Evolutionary conservation across 2,888 invertebrate genomes (phyloP), one percentile per base, ranked within the genome.

Genomic region (Anticlea derivata): DNA sequence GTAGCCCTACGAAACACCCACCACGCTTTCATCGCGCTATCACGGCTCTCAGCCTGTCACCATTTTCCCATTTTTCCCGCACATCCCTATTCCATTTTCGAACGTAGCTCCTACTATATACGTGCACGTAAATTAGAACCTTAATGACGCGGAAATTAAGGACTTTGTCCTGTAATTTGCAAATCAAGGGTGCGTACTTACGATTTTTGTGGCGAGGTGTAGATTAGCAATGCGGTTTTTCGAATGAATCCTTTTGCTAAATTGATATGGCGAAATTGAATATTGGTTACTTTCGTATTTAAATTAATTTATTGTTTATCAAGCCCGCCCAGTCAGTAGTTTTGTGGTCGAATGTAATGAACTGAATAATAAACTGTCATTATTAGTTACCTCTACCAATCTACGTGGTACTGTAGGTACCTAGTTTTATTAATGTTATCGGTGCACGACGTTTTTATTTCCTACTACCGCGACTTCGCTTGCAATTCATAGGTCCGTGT

Each of bases 31-130:
- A 83, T 66, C 70, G 75, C 80, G 85, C 86, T 86, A 90, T 88
- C 88, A 88, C 87, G 88, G 85, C 87, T 86, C 84, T 90, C 88
- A 86, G 83, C 77, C 79, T 86, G 87, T 85, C 85, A 85, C 76
- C 85, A 73, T 79, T 84, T 83, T 85, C 82, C 82, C 81, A 83
- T 87, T 90, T 89, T 89, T 87, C 83, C 82, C 80, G 78, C 75
- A 24, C 54, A 50, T 47, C 66, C 61, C 53, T 61, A 26, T 56
- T 58, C 43, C 51, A 49, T 60, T 56, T 58, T 50, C 51, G 64
- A 66, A 63, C 55, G 50, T 38, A 55, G 13, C 34, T 40, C 11
- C 38, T 24, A 5, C 20, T 10, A 8, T 22, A 27, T 24, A 6
- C 30, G 0, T 12, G 7, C 24, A 54, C 10, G 46, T 29, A n/a